Conservation (phyloP, 2,888 invertebrate genomes). For the Monoplex corrugatus region DNA sequence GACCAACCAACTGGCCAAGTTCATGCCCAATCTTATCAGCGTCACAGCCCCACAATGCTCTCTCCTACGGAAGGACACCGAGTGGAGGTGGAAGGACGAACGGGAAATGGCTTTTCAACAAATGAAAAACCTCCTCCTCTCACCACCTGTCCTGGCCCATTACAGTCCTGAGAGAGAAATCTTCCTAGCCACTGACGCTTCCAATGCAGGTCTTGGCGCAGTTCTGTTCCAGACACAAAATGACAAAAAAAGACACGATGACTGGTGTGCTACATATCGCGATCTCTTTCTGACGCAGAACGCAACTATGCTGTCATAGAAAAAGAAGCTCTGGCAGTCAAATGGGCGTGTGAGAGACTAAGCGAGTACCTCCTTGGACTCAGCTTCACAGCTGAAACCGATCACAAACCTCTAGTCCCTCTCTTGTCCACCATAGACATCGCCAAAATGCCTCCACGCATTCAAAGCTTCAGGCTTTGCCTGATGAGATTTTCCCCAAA, state of each 20-base stretch:
- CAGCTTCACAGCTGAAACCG: conserved; percentile 11
- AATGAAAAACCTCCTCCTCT: conserved; percentile 1
- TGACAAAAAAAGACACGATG: not conserved
- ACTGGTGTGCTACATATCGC: conserved; percentile 7
- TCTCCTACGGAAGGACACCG: not conserved
- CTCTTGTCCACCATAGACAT: conserved; percentile 24
- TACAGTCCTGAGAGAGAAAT: not conserved
- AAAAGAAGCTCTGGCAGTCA: conserved; percentile 32
- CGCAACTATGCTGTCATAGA: conserved; percentile 29
- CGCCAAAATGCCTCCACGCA: conserved; percentile 42
- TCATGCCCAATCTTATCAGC: not conserved
- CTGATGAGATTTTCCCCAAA: conserved; percentile 1
- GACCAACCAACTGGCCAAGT: no score
- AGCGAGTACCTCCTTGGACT: conserved; percentile 2
- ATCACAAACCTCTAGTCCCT: conserved; percentile 38
- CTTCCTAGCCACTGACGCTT: conserved; percentile 33
- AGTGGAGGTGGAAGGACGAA: not conserved
- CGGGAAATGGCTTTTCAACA: conserved; percentile 7
- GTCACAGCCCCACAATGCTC: not conserved
- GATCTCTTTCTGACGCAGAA: conserved; percentile 19
- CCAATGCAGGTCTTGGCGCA: not conserved
- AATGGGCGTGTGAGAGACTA: conserved; percentile 30
- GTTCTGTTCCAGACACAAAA: conserved; percentile 28
- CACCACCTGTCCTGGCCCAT: conserved; percentile 40
- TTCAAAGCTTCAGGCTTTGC: conserved; percentile 34